A percentile compares a stretch with the other conserved stretches of the same genome.
Evolutionary conservation across 2,797 vertebrate genomes (phyloP).

Genomic region (Prunella strophiata): DNA sequence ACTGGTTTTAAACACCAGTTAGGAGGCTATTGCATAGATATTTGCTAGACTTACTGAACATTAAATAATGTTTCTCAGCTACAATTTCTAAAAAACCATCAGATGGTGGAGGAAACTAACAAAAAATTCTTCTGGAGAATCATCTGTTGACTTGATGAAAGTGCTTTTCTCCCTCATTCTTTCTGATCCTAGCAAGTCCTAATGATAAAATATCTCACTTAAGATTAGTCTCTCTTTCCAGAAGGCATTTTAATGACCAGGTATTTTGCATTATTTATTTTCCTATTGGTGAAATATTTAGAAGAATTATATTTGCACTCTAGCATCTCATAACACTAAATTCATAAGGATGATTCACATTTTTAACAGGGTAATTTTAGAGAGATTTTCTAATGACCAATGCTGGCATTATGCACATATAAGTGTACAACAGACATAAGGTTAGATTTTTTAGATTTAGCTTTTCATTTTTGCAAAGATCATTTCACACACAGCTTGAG

Average conservation of each 20-base stretch:
- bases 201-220: background rate
- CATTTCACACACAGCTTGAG: background rate
- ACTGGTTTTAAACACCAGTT: background rate
- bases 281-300: background rate
- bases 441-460: background rate
- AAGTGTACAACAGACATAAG: background rate
- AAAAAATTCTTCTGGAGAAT: background rate
- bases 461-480: background rate
- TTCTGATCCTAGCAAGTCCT: background rate
- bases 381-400: background rate
- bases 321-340: background rate
- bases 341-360: background rate
- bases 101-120: background rate
- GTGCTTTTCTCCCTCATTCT: background rate
- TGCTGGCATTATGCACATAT: background rate
- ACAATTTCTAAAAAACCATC: background rate
- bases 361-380: background rate
- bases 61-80: background rate
- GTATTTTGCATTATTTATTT: conserved; percentile 6
- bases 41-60: background rate
- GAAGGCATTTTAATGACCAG: background rate
- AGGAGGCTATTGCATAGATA: background rate
- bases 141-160: background rate
- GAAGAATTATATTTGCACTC: background rate
- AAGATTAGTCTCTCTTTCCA: background rate